Base-by-base conservation (phyloP, 92 coral and sea anemone genomes). In the Diadumene lineata region DNA sequence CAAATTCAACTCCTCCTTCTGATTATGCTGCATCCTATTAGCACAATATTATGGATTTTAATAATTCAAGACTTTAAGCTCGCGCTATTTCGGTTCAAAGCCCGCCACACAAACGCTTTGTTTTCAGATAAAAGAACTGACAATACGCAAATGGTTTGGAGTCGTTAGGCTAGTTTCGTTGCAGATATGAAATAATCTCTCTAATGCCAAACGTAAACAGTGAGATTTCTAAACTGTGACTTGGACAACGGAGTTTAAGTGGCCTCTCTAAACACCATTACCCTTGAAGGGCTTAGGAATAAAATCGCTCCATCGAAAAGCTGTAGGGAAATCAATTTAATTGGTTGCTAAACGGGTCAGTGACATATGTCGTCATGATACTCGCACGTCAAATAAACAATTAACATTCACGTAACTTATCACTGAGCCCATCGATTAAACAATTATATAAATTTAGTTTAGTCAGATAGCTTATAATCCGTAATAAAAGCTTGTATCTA, bases 1-100 rank as follows among this genome's bases (percentile, higher is more conserved):
- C 30, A n/a, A 58, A 58, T 22, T 22, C 22, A 27, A 19, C 75
- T 70, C 75, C 75, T 70, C 75, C 75, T 60, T 19, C 75, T 70
- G 23, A 51, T 70, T 70, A 70, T n/a, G 8, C 25, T 60, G 75
- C 38, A 50, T 19, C 75, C 53, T 53, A 70, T 70, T 70, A 70
- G 63, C 63, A 70, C 75, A 70, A 38, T 43, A 50, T 51, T 70
- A 70, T 22, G 60, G 34, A 70, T 25, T 28, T 70, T 19, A 70
- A 70, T 70, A 29, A 51, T 70, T 70, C 75, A 70, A 23, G 30
- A 29, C 44, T 31, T 0, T 46, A 50, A 18, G 57, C 73, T 3
- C 29, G 57, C 38, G 48, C 24, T 70, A 53, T 70, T 69, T 46
- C 74, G 38, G 46, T 50, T 21, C 34, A 26, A 25, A 53, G 34